These are phyloP conservation scores for Phengaris arion DNA, from an alignment of 2,888 invertebrate genomes.

Conservation along the genomic window DNA sequence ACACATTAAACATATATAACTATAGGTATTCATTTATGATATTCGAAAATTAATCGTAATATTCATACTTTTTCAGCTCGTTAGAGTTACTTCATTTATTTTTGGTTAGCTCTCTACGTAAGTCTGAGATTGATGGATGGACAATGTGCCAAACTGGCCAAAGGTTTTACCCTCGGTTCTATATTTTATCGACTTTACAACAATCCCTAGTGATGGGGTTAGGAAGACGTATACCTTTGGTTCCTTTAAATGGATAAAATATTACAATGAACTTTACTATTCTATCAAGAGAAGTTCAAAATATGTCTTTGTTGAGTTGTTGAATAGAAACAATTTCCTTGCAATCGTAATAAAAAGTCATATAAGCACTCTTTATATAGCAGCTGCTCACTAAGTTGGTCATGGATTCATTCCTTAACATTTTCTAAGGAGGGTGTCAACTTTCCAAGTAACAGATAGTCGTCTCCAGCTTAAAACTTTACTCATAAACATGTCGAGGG, in stretches of 20 bases:
- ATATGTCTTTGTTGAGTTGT: background rate
- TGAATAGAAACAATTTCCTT: constrained; percentile 8
- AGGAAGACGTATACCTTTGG: background rate
- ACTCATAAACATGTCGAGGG: constrained; percentile 60
- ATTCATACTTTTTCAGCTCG: background rate
- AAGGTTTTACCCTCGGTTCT: background rate
- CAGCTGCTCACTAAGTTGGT: constrained; percentile 31
- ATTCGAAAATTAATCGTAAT: too few relatives aligned
- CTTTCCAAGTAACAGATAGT: constrained; percentile 51
- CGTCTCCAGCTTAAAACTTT: constrained; percentile 56
- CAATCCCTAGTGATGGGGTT: background rate
- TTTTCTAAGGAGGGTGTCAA: constrained; percentile 44
- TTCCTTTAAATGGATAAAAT: background rate
- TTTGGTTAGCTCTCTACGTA: background rate
- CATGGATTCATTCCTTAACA: constrained; percentile 33
- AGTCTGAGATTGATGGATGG: background rate
- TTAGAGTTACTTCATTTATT: background rate
- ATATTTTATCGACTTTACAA: background rate
- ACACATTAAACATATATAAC: too few relatives aligned
- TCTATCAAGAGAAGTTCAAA: too few relatives aligned
- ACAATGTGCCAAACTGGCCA: background rate
- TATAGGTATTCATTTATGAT: too few relatives aligned
- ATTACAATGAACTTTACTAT: too few relatives aligned
- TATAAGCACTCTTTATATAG: constrained; percentile 19
- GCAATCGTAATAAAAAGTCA: constrained; percentile 20